Conservation (phyloP, 2,113 vertebrate genomes). For the Scomber japonicus region DNA sequence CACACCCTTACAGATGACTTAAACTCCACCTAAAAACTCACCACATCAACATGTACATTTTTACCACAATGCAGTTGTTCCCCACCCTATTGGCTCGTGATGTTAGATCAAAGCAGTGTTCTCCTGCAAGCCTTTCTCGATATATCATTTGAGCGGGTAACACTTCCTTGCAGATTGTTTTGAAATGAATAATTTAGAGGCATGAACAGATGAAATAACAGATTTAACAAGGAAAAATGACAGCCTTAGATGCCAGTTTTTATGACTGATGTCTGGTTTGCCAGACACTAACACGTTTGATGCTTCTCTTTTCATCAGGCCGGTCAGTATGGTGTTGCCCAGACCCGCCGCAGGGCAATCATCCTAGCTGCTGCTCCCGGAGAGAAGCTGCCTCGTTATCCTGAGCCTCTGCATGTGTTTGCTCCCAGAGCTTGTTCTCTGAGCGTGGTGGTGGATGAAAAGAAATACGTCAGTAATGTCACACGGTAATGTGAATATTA, state of each 20-base stretch:
- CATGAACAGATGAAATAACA: too few species aligned
- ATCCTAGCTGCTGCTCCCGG: slow-evolving; percentile 93
- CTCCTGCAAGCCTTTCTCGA: too few species aligned
- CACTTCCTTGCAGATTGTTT: too few species aligned
- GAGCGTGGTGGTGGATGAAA: slow-evolving; percentile 94
- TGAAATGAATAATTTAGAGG: too few species aligned
- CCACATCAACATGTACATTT: too few species aligned
- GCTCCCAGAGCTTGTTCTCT: slow-evolving; percentile 94
- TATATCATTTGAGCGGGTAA: too few species aligned
- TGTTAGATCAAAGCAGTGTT: too few species aligned
- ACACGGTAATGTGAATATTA: slow-evolving; percentile 85
- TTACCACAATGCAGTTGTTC: too few species aligned
- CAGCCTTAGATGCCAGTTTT: background rate
- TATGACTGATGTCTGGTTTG: background rate
- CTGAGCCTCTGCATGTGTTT: slow-evolving; percentile 94
- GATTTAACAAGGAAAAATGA: too few species aligned
- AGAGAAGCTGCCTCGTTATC: slow-evolving; percentile 93
- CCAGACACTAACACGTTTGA: background rate
- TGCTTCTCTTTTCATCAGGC: slow-evolving; percentile 82
- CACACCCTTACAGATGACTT: too few species aligned
- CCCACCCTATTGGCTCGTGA: too few species aligned
- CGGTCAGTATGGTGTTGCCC: slow-evolving; percentile 95
- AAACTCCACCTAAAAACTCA: too few species aligned
- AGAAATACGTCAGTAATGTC: slow-evolving; percentile 94
- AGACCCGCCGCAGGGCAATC: slow-evolving; percentile 94